Evolutionary conservation across 1,140 invertebrate species (phyloP).

Genomic region (Saccostrea cuccullata): DNA sequence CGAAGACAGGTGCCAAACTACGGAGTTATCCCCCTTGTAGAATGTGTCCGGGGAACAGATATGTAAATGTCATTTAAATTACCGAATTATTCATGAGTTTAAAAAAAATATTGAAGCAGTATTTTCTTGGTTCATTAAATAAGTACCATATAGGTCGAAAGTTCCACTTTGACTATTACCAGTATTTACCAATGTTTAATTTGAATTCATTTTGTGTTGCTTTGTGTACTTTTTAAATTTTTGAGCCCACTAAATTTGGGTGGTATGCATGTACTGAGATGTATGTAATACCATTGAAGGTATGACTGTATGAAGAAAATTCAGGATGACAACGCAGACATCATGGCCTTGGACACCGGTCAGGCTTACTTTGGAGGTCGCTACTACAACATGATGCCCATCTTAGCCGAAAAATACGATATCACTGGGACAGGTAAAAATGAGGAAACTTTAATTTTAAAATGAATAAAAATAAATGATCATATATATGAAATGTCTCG

Average conservation of each 20-base stretch:
- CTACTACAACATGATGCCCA: slow-evolving; percentile 94
- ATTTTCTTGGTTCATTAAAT: no score
- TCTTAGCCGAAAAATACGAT: slow-evolving; percentile 76
- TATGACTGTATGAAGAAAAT: slow-evolving; percentile 89
- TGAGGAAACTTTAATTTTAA: neutral
- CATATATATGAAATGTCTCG: neutral
- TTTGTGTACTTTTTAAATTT: no score
- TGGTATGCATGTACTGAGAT: no score
- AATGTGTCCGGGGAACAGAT: slow-evolving; percentile 67
- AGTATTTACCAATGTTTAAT: no score
- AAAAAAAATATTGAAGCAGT: no score
- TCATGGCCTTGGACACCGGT: slow-evolving; percentile 93
- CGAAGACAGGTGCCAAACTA: slow-evolving; percentile 38
- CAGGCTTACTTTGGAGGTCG: slow-evolving; percentile 94
- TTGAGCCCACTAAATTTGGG: no score
- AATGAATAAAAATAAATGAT: neutral
- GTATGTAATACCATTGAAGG: slow-evolving; percentile 71
- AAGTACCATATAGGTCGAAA: no score
- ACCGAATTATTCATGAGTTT: no score
- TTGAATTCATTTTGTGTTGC: no score
- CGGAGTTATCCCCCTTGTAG: slow-evolving; percentile 54
- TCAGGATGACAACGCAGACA: slow-evolving; percentile 87
- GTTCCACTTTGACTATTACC: no score
- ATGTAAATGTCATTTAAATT: slow-evolving; percentile 61
- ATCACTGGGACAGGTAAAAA: slow-evolving; percentile 67